Evolutionary conservation across 1,140 invertebrate species (phyloP), one percentile per base, ranked within the genome.

Genomic region (Drosophila repletoides): DNA sequence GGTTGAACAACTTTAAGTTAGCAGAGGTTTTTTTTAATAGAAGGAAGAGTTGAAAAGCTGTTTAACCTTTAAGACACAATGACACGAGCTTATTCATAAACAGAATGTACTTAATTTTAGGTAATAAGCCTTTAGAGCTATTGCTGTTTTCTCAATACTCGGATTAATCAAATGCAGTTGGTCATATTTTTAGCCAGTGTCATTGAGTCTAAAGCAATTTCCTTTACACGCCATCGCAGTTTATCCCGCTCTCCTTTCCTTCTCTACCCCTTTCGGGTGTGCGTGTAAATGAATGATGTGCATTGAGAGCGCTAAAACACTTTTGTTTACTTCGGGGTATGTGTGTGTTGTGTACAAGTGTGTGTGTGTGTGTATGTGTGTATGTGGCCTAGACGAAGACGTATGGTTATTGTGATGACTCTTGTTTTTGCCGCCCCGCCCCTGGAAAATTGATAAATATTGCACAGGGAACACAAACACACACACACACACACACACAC

Each of bases 401-500:
- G 80, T 83, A 83, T 83, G 80, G 79, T 86, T 83, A 83, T 83
- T 83, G 79, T 83, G 79, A 83, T 86, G 80, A 83, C 70, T 83
- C 72, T 83, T 67, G 66, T 73, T 73, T 70, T 69, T 41, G 34
- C 66, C 45, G 12, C 66, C 58, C 26, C 40, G 17, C 28, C 34
- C 14, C 15, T 22, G 49, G 46, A 72, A 84, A 72, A 83, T 83
- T 86, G 71, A 83, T 83, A 83, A 83, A 83, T 83, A 83, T 84
- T 77, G 79, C 74, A 84, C 38, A 58, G 19, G 22, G 40, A 21
- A 53, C 34, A 46, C 22, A 19, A 17, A 38, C 52, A 40, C 40
- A 53, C 58, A 60, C 61, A 34, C 40, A 33, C 38, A 56, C 31
- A 21, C 17, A 29, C 17, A 46, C 17, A 9, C 33, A 19, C 10